These are phyloP conservation scores for Drosophila neocordata DNA, from an alignment of 1,140 invertebrate genomes.

Conservation along the genomic window DNA sequence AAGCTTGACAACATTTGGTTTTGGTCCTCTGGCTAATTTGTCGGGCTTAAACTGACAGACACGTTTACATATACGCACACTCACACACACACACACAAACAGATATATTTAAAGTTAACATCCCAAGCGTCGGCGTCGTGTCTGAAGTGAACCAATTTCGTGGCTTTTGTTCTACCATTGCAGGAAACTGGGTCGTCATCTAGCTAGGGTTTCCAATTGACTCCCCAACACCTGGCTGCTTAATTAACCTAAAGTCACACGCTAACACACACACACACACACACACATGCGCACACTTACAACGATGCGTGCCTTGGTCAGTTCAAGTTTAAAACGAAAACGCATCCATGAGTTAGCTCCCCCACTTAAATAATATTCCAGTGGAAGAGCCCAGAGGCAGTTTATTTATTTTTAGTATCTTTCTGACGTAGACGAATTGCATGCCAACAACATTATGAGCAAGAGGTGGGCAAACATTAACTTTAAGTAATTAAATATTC, in stretches of 20 bases:
- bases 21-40: slow-evolving; percentile 40
- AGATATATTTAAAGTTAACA: too few species aligned
- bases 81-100: too few species aligned
- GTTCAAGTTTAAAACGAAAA: slow-evolving; percentile 34
- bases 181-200: slow-evolving; percentile 36
- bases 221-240: slow-evolving; percentile 57
- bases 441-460: slow-evolving; percentile 21
- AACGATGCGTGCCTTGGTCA: slow-evolving; percentile 62
- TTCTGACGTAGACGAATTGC: slow-evolving; percentile 74
- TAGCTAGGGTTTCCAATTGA: slow-evolving; percentile 2
- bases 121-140: slow-evolving; percentile 39
- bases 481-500: slow-evolving; percentile 58
- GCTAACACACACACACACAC: slow-evolving; percentile 25
- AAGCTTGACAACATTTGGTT: slow-evolving; percentile 47
- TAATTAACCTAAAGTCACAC: slow-evolving; percentile 68
- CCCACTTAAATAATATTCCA: slow-evolving; percentile 43
- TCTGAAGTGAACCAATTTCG: slow-evolving; percentile 52
- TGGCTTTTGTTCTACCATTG: slow-evolving; percentile 47
- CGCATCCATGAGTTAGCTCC: slow-evolving; percentile 37
- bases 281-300: not conserved
- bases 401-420: slow-evolving; percentile 43
- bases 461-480: slow-evolving; percentile 46
- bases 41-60: slow-evolving; percentile 66
- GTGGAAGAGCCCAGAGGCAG: slow-evolving; percentile 25
- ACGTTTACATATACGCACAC: slow-evolving; percentile 44